Conservation (phyloP, 2,888 invertebrate genomes). For the Gisinianus flammeolus region DNA sequence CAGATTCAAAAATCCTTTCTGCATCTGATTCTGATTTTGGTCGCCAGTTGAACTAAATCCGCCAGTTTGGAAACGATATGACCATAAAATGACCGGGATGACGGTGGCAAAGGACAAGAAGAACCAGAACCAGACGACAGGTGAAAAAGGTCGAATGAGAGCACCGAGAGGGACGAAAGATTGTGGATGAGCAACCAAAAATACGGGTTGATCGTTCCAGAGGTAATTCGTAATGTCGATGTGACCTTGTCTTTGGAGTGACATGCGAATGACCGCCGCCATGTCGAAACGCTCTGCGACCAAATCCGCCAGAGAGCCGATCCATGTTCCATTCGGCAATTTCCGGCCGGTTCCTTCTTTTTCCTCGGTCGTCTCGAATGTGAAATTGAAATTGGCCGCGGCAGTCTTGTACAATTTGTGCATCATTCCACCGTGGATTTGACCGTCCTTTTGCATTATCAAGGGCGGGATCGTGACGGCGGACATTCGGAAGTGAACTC, state of each 20-base stretch:
- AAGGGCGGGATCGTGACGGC: constrained; percentile 19
- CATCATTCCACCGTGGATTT: constrained; percentile 7
- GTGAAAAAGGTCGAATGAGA: constrained; percentile 26
- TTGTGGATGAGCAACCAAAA: constrained; percentile 31
- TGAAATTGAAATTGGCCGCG: constrained; percentile 13
- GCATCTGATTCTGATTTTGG: background rate
- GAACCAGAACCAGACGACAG: constrained; percentile 29
- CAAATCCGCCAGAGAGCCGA: constrained; percentile 36
- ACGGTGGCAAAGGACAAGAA: constrained; percentile 9
- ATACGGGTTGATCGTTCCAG: constrained; percentile 30
- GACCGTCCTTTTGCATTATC: background rate
- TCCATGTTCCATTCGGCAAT: constrained; percentile 43
- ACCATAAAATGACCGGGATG: background rate
- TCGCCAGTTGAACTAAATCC: background rate
- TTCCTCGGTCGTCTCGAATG: background rate
- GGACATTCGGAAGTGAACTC: constrained; percentile 24
- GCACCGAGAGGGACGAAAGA: constrained; percentile 20
- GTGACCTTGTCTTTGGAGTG: constrained; percentile 13
- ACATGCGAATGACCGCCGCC: constrained; percentile 28
- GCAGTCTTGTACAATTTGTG: background rate
- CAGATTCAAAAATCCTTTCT: background rate
- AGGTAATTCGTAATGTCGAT: constrained; percentile 23
- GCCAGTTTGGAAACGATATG: background rate
- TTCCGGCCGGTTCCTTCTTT: background rate
- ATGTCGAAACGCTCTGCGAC: constrained; percentile 28